Evolutionary conservation across 2,797 vertebrate genomes (phyloP).

Genomic region (Characodon lateralis): DNA sequence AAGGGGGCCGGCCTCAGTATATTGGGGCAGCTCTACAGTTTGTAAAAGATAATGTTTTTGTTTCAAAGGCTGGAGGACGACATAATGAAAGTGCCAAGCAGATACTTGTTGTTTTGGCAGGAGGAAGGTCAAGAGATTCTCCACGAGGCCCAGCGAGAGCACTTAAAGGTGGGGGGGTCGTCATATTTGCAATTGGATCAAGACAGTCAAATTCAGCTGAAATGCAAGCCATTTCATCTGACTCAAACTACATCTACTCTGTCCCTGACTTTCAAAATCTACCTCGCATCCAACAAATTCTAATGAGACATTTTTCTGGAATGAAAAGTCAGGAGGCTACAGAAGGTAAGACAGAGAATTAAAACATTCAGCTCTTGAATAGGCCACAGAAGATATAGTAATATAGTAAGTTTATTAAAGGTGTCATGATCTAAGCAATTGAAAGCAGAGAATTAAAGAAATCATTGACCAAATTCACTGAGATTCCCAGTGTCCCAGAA

Average conservation of each 20-base stretch:
- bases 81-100: conserved; percentile 64
- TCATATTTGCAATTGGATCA: conserved; percentile 75
- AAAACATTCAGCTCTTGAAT: no score
- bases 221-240: conserved; percentile 71
- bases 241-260: conserved; percentile 58
- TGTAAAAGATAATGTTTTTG: conserved; percentile 74
- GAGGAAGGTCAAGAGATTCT: conserved; percentile 79
- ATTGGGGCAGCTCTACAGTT: conserved; percentile 78
- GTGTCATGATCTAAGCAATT: conserved; percentile 76
- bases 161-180: conserved; percentile 72
- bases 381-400: no score
- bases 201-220: conserved; percentile 66
- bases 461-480: conserved; percentile 42
- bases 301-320: conserved; percentile 57
- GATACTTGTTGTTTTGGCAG: conserved; percentile 75
- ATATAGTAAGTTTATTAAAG: conserved; percentile 9
- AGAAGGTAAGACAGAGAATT: conserved; percentile 57
- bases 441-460: conserved; percentile 61
- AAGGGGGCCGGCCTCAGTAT: conserved; percentile 77
- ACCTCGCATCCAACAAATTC: conserved; percentile 56
- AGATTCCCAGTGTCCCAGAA: conserved; percentile 44
- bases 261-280: conserved; percentile 73
- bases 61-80: conserved; percentile 60
- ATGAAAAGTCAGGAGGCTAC: conserved; percentile 34
- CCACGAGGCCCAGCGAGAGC: conserved; percentile 69